Evolutionary conservation across 2,888 invertebrate species (phyloP).

Genomic region (Bruchidius siliquastri): DNA sequence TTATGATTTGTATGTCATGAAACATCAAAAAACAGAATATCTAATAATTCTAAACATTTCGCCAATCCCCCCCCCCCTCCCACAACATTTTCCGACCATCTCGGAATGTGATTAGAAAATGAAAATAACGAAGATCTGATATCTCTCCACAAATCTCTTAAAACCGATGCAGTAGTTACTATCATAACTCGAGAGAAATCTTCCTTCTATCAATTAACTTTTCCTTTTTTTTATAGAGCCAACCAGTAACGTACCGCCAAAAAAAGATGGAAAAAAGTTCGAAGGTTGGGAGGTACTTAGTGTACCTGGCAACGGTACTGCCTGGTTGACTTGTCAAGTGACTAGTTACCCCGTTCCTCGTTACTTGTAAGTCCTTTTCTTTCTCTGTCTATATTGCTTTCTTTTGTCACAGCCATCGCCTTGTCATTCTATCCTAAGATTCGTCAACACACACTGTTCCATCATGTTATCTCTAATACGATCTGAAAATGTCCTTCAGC

Average conservation of each 20-base stretch:
- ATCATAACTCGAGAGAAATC: background rate
- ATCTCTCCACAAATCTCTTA: too few relatives aligned
- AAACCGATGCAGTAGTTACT: too few relatives aligned
- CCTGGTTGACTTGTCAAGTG: conserved; percentile 62
- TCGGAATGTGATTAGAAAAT: too few relatives aligned
- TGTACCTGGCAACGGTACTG: conserved; percentile 51
- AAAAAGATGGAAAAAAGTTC: conserved; percentile 56
- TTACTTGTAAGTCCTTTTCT: conserved; percentile 29
- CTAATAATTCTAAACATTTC: too few relatives aligned
- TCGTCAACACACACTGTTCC: background rate
- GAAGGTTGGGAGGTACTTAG: conserved; percentile 58
- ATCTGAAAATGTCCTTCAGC: too few relatives aligned
- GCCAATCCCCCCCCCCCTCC: too few relatives aligned
- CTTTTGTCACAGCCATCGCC: background rate
- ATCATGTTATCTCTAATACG: background rate
- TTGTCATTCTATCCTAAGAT: background rate
- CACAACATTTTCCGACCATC: too few relatives aligned
- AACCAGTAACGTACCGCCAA: conserved; percentile 60
- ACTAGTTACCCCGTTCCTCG: conserved; percentile 53
- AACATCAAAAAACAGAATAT: too few relatives aligned
- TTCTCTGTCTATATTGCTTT: background rate
- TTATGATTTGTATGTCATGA: too few relatives aligned
- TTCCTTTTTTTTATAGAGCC: conserved; percentile 44
- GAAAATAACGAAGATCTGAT: too few relatives aligned
- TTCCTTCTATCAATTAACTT: conserved; percentile 1